These are phyloP conservation scores for Meda fulgida DNA, from an alignment of 2,797 vertebrate species.

Conservation along the genomic window DNA sequence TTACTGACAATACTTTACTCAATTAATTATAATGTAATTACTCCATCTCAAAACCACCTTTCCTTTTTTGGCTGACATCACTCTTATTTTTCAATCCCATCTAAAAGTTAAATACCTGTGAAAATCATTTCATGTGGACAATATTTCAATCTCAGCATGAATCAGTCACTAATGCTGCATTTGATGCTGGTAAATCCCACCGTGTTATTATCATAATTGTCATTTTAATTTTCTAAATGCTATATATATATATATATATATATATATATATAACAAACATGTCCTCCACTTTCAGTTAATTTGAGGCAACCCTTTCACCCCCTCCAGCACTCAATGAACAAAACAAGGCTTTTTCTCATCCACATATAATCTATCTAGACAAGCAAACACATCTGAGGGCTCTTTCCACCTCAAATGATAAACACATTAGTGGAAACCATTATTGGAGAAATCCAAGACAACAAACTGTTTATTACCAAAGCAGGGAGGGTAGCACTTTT, in stretches of 20 bases:
- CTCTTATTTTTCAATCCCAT: background rate
- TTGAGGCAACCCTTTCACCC: background rate
- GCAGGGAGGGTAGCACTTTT: background rate
- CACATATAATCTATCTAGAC: slow-evolving; percentile 18
- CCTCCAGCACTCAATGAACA: background rate
- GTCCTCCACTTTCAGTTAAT: slow-evolving; percentile 41
- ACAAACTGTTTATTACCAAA: background rate
- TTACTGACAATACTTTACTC: background rate
- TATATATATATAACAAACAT: slow-evolving; percentile 35
- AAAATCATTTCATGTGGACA: background rate
- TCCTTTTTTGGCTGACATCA: background rate
- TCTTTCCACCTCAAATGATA: slow-evolving; percentile 23
- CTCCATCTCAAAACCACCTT: background rate
- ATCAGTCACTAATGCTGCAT: background rate
- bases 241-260: no score
- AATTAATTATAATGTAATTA: background rate
- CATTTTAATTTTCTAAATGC: background rate
- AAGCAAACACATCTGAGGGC: background rate
- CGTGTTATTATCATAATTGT: background rate
- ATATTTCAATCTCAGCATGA: background rate
- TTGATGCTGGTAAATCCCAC: background rate
- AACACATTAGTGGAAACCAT: background rate
- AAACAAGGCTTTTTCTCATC: background rate
- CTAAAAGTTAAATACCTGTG: background rate
- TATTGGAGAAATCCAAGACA: background rate